Conservation (phyloP, 2,113 vertebrate genomes). For the Cnemophilus loriae region DNA sequence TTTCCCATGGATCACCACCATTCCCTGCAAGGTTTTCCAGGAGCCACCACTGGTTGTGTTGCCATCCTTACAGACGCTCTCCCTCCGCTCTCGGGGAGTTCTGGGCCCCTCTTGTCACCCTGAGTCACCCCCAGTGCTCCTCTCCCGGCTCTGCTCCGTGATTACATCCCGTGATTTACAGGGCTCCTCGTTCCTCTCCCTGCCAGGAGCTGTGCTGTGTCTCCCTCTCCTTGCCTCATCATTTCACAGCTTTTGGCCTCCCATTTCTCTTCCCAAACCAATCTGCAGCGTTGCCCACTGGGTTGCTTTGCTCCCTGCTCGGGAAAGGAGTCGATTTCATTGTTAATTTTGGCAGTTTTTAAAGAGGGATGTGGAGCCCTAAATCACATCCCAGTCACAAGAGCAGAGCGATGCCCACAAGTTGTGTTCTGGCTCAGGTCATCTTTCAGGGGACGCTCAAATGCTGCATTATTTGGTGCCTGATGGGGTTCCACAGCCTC, state of each 20-base stretch:
- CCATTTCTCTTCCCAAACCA: neutral
- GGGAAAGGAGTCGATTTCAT: neutral
- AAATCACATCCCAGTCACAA: neutral
- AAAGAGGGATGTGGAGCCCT: neutral
- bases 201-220: neutral
- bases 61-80: neutral
- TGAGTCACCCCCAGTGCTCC: neutral
- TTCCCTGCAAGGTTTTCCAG: neutral
- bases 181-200: neutral
- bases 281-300: neutral
- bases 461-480: neutral
- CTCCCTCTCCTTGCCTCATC: neutral
- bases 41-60: neutral
- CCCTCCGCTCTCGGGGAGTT: neutral
- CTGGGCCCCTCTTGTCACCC: neutral
- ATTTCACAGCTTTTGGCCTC: neutral
- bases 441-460: neutral
- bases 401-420: neutral
- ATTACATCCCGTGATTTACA: neutral
- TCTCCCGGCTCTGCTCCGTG: accelerated
- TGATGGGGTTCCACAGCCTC: neutral
- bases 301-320: neutral
- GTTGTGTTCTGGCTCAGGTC: neutral
- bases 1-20: neutral
- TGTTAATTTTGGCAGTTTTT: neutral